Evolutionary conservation across 2,797 vertebrate species (phyloP), one percentile per base, ranked within the genome.

Genomic region (Dallia pectoralis): DNA sequence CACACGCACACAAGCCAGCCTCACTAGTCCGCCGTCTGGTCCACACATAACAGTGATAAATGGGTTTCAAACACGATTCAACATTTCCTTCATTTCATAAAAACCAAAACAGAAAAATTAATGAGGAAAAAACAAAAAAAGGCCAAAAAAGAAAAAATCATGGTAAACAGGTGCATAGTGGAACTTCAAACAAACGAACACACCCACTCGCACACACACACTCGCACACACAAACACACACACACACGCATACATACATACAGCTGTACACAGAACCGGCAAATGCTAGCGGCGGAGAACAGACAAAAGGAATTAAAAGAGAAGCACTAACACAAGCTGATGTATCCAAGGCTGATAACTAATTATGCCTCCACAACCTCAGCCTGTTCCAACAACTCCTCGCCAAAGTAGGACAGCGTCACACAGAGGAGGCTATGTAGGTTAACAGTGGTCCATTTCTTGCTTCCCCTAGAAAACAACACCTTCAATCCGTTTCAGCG

Each of bases 311-410:
- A 88, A 81, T 87, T 81, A 84, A 85, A 82, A 53, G 59, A 77
- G 27, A 74, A 80, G 77, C 84, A 82, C 85, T 88, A 92, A 91
- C 87, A 85, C 82, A 85, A 76, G 82, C 84, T 81, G 89, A 89
- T 85, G 77, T 85, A 84, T 91, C 86, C 84, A 88, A 78, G 84
- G 86, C 81, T 82, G 85, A 81, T 87, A 86, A 84, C 84, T 89
- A 91, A 91, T 91, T 90, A 88, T 83, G 83, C 88, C 88, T 84
- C 70, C 76, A 49, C 66, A 48, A 68, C 40, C 79, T 73, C 85
- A 85, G 84, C 88, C 84, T 85, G 87, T 80, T 85, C 76, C 74
- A 74, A 69, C 78, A 69, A 81, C 84, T 80, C 86, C 86, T 84
- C 72, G 65, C 76, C 80, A 65, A 76, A 84, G 85, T 40, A 75